Evolutionary conservation across 2,797 vertebrate genomes (phyloP), one percentile per base, ranked within the genome.

Genomic region (Etheostoma perlongum): DNA sequence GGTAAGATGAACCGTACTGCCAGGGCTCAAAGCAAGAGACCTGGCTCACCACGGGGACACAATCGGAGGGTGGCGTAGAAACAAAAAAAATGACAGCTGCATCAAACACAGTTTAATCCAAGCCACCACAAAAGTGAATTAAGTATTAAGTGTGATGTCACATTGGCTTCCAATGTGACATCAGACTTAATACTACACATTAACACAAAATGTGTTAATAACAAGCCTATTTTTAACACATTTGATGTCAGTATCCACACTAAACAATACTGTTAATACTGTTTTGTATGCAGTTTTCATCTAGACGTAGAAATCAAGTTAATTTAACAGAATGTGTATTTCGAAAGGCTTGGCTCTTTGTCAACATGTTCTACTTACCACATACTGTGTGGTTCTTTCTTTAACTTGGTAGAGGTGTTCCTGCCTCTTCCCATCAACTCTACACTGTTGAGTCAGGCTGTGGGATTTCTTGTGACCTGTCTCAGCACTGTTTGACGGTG

Each of bases 1-100:
- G 98, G 98, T 99, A 94, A 95, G 93, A 85, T 46, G 76, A 87
- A 76, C 74, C 19, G 4, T 12, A 11, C 51, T 11, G 68, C 52
- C 52, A 19, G 33, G 40, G 46, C 63, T 58, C 15, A 14, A 30
- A 68, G 57, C 13, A 18, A 69, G 14, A 70, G 55, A 49, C 18
- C 21, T 1, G 9, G 48, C 1, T 61, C 15, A 48, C 27, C 16
- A 40, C 14, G 4, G 4, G 25, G 46, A 40, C 36, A 40, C 11
- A 70, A 78, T 23, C 27, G 47, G 49, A 60, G 16, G 5, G 23
- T 8, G 51, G 21, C 14, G 13, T 42, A 21, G n/a, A 79, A 76
- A 67, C 21, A 16, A n/a, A 49, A 52, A 27, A 12, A 47, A 58
- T 12, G 18, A 53, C 57, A 27, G 54, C 33, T 44, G 60, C 48